Conservation (phyloP, 1,140 invertebrate species). For the Drosophila albomicans region DNA sequence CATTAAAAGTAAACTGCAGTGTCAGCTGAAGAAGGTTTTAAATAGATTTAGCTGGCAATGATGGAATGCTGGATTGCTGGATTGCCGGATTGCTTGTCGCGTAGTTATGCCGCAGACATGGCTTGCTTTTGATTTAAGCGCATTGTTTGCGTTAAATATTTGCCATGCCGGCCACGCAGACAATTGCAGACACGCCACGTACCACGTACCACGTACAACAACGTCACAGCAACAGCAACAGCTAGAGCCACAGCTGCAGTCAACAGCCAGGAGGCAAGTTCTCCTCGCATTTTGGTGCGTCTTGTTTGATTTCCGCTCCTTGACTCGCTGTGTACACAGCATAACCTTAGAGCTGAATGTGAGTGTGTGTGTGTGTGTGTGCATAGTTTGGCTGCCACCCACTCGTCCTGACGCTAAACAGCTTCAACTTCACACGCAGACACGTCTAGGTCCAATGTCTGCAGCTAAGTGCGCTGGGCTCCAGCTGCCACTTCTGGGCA, state of each 20-base stretch:
- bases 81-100: slow-evolving; percentile 51
- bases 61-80: slow-evolving; percentile 30
- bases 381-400: neutral
- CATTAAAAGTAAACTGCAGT: slow-evolving; percentile 73
- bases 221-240: slow-evolving; percentile 9
- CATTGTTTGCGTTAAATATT: slow-evolving; percentile 81
- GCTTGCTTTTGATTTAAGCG: slow-evolving; percentile 81
- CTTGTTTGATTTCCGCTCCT: slow-evolving; percentile 78
- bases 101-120: slow-evolving; percentile 78
- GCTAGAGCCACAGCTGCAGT: slow-evolving; percentile 50
- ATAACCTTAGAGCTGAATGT: neutral
- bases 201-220: slow-evolving; percentile 3
- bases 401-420: slow-evolving; percentile 51
- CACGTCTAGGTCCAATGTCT: slow-evolving; percentile 49
- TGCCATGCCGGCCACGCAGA: slow-evolving; percentile 79
- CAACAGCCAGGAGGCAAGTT: slow-evolving; percentile 48
- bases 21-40: slow-evolving; percentile 55
- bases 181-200: slow-evolving; percentile 66
- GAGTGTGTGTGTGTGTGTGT: too few species aligned
- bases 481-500: slow-evolving; percentile 27
- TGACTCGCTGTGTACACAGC: slow-evolving; percentile 38
- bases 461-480: slow-evolving; percentile 58
- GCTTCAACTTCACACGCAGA: slow-evolving; percentile 77
- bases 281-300: slow-evolving; percentile 47
- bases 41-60: slow-evolving; percentile 51